Conservation (phyloP, 92 coral and sea anemone species). For the Blastomussa wellsi region DNA sequence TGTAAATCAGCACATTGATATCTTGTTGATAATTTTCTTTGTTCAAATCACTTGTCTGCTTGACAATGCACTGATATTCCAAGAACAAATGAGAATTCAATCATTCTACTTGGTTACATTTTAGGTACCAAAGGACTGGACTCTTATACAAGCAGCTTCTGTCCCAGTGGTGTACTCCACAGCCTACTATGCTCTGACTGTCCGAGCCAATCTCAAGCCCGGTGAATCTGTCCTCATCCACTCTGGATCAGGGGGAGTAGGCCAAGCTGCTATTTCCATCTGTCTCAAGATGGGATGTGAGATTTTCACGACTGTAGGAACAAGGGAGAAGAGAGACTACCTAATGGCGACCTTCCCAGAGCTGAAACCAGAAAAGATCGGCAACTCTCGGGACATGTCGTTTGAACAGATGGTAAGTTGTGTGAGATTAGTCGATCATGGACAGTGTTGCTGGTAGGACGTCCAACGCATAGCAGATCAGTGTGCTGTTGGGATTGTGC, state of each 20-base stretch:
- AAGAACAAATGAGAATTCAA: background rate
- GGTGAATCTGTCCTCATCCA: constrained; percentile 82
- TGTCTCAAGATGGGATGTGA: constrained; percentile 78
- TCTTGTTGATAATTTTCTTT: background rate
- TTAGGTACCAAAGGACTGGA: constrained; percentile 76
- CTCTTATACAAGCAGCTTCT: constrained; percentile 71
- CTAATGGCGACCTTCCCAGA: constrained; percentile 69
- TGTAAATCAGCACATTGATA: too few species aligned
- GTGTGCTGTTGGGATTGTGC: too few species aligned
- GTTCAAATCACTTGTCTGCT: background rate
- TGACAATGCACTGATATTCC: background rate
- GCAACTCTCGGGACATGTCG: constrained; percentile 78
- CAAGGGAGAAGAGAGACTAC: constrained; percentile 73
- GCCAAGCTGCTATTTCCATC: constrained; percentile 88
- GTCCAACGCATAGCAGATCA: too few species aligned
- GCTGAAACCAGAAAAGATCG: constrained; percentile 76
- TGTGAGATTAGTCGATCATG: too few species aligned
- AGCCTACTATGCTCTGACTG: constrained; percentile 79
- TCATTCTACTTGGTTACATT: background rate
- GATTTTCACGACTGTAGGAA: constrained; percentile 81
- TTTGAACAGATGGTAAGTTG: constrained; percentile 79
- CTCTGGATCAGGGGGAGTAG: constrained; percentile 90
- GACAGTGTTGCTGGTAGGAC: too few species aligned
- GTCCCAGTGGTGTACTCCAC: constrained; percentile 87
- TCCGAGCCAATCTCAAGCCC: constrained; percentile 70